Base-by-base conservation (phyloP, 2,113 vertebrate genomes). In the Chaetorhynchus papuensis region DNA sequence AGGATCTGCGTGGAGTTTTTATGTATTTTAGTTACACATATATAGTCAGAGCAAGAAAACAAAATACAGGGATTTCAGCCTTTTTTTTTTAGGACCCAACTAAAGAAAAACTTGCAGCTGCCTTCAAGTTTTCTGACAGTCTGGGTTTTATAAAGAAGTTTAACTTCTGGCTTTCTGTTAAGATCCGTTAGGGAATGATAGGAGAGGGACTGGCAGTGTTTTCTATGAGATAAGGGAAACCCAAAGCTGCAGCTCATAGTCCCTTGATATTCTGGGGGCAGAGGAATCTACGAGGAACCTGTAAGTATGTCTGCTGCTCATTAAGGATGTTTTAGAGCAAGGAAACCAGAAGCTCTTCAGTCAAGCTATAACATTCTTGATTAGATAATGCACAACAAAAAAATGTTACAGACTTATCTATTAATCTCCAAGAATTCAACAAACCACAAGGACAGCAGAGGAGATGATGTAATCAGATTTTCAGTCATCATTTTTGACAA, bases 151-250 rank as follows among this genome's bases (percentile, higher is more conserved):
- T 1, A 65, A 26, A 81, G 49, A 74, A 91, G 65, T 89, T 78
- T 21, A 80, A 78, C 86, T 89, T 89, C 27, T 59, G 68, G 18
- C 68, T 83, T 96, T 94, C 96, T 94, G 96, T 92, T 97, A 87
- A 47, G 83, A 87, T 52, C 69, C 3, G 86, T 81, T 94, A 70
- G 21, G 50, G 64, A 35, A 68, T 1, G 96, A 96, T 97, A 97
- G 80, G 52, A 52, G 64, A 54, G 63, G 74, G 44, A 41, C 80
- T 50, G 60, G 42, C 41, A 28, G 80, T 94, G 94, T 97, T 89
- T 64, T 70, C 76, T n/a, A 44, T 0, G 9, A 95, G 96, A 97
- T 97, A 97, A 97, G 79, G 59, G 44, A 61, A 86, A 66, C 39
- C 21, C 47, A 54, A 92, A 91, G 93, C 83, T 97, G 94, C 91